These are phyloP conservation scores for Hoplodrina ambigua DNA, from an alignment of 2,888 invertebrate species.

Conservation along the genomic window DNA sequence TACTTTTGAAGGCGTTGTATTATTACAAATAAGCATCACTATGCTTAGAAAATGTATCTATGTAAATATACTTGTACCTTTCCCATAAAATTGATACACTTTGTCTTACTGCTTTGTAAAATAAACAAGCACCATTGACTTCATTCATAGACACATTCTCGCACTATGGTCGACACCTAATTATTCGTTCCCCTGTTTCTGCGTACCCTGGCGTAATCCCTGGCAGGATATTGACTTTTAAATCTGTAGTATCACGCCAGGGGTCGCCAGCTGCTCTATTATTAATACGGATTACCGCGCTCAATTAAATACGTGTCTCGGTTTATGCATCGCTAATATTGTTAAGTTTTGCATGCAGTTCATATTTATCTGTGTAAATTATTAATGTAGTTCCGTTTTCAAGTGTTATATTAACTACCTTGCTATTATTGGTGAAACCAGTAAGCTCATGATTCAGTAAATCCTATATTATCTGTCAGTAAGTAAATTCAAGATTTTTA, in stretches of 20 bases:
- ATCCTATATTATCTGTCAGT: too few species aligned
- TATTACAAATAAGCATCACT: too few species aligned
- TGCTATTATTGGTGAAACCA: neutral
- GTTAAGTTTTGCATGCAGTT: slow-evolving; percentile 49
- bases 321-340: slow-evolving; percentile 58
- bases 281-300: slow-evolving; percentile 75
- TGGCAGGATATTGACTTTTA: slow-evolving; percentile 74
- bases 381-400: slow-evolving; percentile 15
- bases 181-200: slow-evolving; percentile 56
- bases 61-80: too few species aligned
- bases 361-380: slow-evolving; percentile 22
- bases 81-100: too few species aligned
- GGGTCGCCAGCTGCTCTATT: slow-evolving; percentile 69
- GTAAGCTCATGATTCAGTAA: neutral
- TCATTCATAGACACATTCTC: slow-evolving; percentile 16
- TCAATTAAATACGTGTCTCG: slow-evolving; percentile 69
- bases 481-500: too few species aligned
- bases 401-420: neutral
- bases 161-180: slow-evolving; percentile 50
- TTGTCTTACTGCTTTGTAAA: too few species aligned
- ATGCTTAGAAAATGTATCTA: too few species aligned
- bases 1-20: too few species aligned
- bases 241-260: slow-evolving; percentile 69
- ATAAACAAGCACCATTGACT: slow-evolving; percentile 8
- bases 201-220: slow-evolving; percentile 55